These are phyloP conservation scores for Falco punctatus DNA, from an alignment of 2,113 vertebrate species.

Conservation along the genomic window DNA sequence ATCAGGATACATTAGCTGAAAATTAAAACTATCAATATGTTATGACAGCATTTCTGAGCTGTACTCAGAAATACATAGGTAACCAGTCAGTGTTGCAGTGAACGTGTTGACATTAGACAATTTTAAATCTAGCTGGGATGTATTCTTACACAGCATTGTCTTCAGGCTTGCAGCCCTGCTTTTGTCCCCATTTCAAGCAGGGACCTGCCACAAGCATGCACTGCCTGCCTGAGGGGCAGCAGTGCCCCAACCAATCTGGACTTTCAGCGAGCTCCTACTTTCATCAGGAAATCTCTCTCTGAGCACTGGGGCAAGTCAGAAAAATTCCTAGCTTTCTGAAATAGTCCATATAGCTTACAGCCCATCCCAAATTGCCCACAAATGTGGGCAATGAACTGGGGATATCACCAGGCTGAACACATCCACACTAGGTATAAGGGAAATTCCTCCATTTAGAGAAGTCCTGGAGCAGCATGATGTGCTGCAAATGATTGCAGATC, in stretches of 20 bases:
- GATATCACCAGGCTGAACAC: background rate
- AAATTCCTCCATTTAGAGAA: background rate
- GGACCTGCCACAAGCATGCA: accelerated
- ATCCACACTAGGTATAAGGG: background rate
- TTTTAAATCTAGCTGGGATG: background rate
- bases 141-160: background rate
- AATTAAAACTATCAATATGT: background rate
- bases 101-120: background rate
- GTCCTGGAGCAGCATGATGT: accelerated
- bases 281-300: background rate
- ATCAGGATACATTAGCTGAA: background rate
- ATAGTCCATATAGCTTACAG: background rate
- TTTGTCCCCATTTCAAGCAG: background rate
- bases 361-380: background rate
- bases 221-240: background rate
- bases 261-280: background rate
- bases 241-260: background rate
- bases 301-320: background rate
- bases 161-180: background rate
- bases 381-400: background rate
- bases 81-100: background rate
- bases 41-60: background rate
- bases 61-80: background rate
- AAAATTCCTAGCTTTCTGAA: background rate
- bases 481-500: background rate